Conservation (phyloP, 2,888 invertebrate genomes). For the Lasioglossum zephyrum region DNA sequence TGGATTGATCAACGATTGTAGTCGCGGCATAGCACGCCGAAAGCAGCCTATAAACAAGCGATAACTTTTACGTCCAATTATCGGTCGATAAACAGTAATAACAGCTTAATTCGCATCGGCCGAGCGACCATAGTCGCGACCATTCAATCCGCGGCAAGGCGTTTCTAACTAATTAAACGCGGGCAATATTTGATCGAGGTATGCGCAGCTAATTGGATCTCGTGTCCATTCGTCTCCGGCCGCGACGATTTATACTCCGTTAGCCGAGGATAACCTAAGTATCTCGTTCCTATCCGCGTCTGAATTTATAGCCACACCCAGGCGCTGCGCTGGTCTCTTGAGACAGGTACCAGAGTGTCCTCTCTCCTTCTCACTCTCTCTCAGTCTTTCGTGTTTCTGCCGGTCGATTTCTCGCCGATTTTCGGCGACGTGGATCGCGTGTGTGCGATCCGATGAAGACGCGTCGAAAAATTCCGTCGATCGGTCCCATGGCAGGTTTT, state of each 20-base stretch:
- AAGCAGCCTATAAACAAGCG: neutral
- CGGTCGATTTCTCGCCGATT: constrained; percentile 29
- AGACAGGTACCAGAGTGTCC: constrained; percentile 48
- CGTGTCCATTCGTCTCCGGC: constrained; percentile 42
- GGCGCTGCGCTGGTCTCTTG: constrained; percentile 33
- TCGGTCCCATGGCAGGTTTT: constrained; percentile 2
- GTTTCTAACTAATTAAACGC: constrained; percentile 47
- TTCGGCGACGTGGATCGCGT: constrained; percentile 1
- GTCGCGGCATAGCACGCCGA: neutral
- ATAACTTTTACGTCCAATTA: constrained; percentile 4
- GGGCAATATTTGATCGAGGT: constrained; percentile 49
- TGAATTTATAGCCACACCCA: constrained; percentile 63
- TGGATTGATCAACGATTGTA: neutral
- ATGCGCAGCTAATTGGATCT: constrained; percentile 55
- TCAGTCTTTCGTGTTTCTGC: neutral
- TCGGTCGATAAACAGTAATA: constrained; percentile 4
- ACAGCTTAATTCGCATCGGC: neutral
- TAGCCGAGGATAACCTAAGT: constrained; percentile 51
- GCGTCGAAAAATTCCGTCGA: neutral
- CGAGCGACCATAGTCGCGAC: neutral
- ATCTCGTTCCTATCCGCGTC: constrained; percentile 53
- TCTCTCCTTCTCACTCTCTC: neutral
- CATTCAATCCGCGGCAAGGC: constrained; percentile 23
- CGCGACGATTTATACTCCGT: constrained; percentile 49
- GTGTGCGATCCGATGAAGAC: neutral